Conservation (phyloP, 2,888 invertebrate genomes). For the Pasiphila rectangulata region DNA sequence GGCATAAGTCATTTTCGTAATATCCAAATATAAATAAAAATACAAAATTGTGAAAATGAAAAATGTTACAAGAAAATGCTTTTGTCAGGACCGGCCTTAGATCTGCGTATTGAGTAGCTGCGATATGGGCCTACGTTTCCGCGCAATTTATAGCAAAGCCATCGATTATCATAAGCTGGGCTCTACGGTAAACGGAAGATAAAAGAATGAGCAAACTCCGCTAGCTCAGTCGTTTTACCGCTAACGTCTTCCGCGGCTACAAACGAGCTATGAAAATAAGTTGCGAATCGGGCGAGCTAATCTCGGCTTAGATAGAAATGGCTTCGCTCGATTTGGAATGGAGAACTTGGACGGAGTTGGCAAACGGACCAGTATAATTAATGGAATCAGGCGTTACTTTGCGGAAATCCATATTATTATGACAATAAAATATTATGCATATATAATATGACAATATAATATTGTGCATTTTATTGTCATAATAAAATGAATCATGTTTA, state of each 20-base stretch:
- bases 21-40: background rate
- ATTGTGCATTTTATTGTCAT: too few species aligned
- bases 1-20: too few species aligned
- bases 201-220: slow-evolving; percentile 19
- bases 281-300: slow-evolving; percentile 17
- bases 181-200: slow-evolving; percentile 19
- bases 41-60: background rate
- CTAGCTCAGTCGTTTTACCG: slow-evolving; percentile 13
- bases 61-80: too few species aligned
- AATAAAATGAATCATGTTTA: background rate
- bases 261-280: slow-evolving; percentile 14
- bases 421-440: too few species aligned
- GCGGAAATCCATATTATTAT: too few species aligned
- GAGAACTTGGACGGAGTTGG: background rate
- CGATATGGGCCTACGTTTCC: slow-evolving; percentile 4
- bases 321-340: slow-evolving; percentile 13
- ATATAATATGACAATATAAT: too few species aligned
- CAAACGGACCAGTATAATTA: too few species aligned
- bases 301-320: slow-evolving; percentile 14
- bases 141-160: slow-evolving; percentile 10
- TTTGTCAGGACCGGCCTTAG: too few species aligned
- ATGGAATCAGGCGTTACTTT: too few species aligned
- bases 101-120: too few species aligned
- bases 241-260: slow-evolving; percentile 14
- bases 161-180: slow-evolving; percentile 20